phyloP scores from a whole-genome alignment of 1,140 invertebrate species.

The Drosophila pallidifrons region DNA sequence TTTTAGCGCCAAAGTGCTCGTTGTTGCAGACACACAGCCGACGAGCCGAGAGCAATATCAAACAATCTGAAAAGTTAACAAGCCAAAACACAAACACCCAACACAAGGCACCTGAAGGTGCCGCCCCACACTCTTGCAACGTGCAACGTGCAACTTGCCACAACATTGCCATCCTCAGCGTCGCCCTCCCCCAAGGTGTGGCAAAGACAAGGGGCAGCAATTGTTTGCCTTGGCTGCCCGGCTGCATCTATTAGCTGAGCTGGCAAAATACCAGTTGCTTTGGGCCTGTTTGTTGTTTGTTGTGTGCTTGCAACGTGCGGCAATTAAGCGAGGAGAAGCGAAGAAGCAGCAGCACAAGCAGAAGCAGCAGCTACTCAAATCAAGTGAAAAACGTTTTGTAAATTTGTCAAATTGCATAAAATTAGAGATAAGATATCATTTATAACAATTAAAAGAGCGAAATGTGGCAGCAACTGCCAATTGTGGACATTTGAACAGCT shows the following conservation, averaged over 20 bases:
- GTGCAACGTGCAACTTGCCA: not conserved
- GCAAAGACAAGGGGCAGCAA: slow-evolving; percentile 9
- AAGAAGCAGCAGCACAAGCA: slow-evolving; percentile 62
- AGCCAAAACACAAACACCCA: slow-evolving; percentile 72
- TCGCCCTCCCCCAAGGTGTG: slow-evolving; percentile 11
- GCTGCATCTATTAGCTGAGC: slow-evolving; percentile 71
- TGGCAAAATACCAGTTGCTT: slow-evolving; percentile 74
- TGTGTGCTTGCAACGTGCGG: slow-evolving; percentile 59
- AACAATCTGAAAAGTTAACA: slow-evolving; percentile 82
- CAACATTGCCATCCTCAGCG: slow-evolving; percentile 6
- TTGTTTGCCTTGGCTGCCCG: slow-evolving; percentile 58
- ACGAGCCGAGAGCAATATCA: slow-evolving; percentile 56
- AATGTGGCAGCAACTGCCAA: slow-evolving; percentile 12
- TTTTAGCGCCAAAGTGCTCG: slow-evolving; percentile 79
- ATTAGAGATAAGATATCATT: not conserved
- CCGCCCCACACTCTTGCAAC: not conserved
- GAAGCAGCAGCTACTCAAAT: slow-evolving; percentile 24
- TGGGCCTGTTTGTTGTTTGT: slow-evolving; percentile 9
- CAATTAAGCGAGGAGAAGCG: too few relatives aligned
- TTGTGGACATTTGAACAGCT: slow-evolving; percentile 68
- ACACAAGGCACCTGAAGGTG: slow-evolving; percentile 34
- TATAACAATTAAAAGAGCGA: not conserved
- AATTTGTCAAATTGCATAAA: slow-evolving; percentile 3
- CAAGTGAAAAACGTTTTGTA: not conserved
- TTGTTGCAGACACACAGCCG: slow-evolving; percentile 54